Conservation (phyloP, 1,140 invertebrate genomes). For the Harlomillsia oculata region DNA sequence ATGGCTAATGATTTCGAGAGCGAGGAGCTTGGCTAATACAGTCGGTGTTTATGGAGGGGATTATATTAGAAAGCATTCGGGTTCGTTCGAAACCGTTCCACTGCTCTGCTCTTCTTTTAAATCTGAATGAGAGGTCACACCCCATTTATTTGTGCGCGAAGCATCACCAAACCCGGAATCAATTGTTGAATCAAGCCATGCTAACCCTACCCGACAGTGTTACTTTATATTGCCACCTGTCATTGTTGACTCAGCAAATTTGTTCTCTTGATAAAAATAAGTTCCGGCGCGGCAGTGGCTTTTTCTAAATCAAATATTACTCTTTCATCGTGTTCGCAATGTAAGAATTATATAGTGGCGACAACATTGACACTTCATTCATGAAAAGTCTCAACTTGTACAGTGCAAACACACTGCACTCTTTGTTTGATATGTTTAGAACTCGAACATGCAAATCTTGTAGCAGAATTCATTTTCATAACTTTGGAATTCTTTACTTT, state of each 20-base stretch:
- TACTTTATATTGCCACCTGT: constrained; percentile 35
- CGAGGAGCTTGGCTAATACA: constrained; percentile 16
- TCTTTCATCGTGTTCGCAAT: constrained; percentile 27
- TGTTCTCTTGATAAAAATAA: constrained; percentile 15
- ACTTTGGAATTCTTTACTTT: too few relatives aligned
- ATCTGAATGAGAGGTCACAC: constrained; percentile 18
- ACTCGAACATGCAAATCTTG: too few relatives aligned
- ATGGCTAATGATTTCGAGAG: constrained; percentile 16
- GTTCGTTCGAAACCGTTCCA: constrained; percentile 1
- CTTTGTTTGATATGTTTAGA: too few relatives aligned
- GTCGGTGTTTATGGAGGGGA: constrained; percentile 19
- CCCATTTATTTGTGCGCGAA: constrained; percentile 23
- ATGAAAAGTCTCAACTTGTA: background rate
- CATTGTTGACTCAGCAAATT: constrained; percentile 37
- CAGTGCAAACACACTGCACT: background rate
- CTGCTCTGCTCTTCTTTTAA: background rate
- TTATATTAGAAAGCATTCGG: constrained; percentile 15
- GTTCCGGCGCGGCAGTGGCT: background rate
- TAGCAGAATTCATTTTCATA: too few relatives aligned
- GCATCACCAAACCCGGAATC: too few relatives aligned
- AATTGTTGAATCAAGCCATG: too few relatives aligned
- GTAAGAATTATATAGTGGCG: background rate
- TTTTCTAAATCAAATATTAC: constrained; percentile 25
- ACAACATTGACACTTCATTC: constrained; percentile 27
- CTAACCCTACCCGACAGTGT: background rate